These are phyloP conservation scores for Meriones unguiculatus DNA, from an alignment of 2,113 vertebrate genomes.

Conservation along the genomic window DNA sequence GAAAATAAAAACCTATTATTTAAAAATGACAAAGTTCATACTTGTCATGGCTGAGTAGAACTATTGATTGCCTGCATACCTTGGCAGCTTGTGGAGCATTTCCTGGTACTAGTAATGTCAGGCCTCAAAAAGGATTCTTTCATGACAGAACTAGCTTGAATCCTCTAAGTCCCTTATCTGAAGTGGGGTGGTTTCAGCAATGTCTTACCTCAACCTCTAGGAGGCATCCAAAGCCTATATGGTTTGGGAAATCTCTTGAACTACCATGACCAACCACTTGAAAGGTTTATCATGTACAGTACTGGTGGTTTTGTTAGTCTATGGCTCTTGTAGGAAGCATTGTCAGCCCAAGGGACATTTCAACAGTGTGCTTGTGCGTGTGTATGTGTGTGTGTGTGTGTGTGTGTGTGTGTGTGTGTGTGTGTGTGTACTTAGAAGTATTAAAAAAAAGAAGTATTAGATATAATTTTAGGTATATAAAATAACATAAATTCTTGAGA, in stretches of 20 bases:
- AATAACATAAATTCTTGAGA: not conserved
- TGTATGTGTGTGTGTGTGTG: not conserved
- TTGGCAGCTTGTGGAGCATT: not conserved
- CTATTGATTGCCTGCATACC: not conserved
- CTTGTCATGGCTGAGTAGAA: not conserved
- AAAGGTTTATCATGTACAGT: not conserved
- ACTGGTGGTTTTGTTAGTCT: not conserved
- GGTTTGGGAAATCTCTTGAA: not conserved
- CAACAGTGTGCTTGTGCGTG: not conserved
- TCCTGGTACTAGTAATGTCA: not conserved
- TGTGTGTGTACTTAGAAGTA: not conserved
- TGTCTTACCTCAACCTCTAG: not conserved
- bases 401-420: not conserved
- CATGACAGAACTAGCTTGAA: not conserved
- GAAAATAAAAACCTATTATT: not conserved
- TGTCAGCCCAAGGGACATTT: not conserved
- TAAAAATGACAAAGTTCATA: not conserved
- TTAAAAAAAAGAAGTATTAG: not conserved
- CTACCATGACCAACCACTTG: not conserved
- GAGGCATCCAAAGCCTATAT: not conserved
- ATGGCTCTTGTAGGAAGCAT: not conserved
- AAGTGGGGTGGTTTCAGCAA: not conserved
- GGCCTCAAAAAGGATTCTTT: not conserved
- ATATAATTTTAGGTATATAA: not conserved
- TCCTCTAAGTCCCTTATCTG: not conserved